A percentile compares a stretch with the other conserved stretches of the same genome.
Evolutionary conservation across 30 jellyfish, hydroid and myxozoan species (phyloP).

Genomic region (Turritopsis dohrnii): DNA sequence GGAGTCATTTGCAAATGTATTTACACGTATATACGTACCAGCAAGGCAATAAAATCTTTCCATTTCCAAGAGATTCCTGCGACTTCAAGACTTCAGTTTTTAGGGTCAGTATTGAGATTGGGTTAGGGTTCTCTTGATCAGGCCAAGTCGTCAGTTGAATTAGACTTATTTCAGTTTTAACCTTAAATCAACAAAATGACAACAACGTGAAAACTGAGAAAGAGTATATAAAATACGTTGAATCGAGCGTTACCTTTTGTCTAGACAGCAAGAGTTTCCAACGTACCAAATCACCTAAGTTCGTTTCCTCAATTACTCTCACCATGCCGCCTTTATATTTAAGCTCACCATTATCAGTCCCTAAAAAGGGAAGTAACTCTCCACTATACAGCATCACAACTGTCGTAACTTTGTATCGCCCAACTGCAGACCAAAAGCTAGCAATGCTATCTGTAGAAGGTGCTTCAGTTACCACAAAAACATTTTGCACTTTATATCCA

Average conservation of each 20-base stretch:
- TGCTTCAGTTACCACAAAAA: conserved; percentile 14
- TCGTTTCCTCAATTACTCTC: neutral
- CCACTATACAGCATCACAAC: conserved; percentile 3
- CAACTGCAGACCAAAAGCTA: conserved; percentile 18
- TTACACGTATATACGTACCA: neutral
- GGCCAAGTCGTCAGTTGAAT: neutral
- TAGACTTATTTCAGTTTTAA: neutral
- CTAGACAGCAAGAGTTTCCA: neutral
- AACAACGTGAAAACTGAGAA: too few species aligned
- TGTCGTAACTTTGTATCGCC: conserved; percentile 11
- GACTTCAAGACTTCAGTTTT: neutral
- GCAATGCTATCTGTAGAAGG: neutral
- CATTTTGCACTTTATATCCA: conserved; percentile 22
- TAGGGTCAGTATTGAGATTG: neutral
- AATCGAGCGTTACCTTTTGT: neutral
- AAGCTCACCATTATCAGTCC: conserved; percentile 55
- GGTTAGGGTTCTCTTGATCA: neutral
- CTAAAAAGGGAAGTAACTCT: conserved; percentile 28
- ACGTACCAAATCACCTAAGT: neutral
- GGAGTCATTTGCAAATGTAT: neutral
- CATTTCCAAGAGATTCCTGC: neutral
- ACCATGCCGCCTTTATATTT: neutral
- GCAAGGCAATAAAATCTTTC: neutral
- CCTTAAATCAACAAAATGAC: neutral
- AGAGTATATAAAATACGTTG: too few species aligned